Conservation (phyloP, 2,888 invertebrate genomes). For the Acleris holmiana region DNA sequence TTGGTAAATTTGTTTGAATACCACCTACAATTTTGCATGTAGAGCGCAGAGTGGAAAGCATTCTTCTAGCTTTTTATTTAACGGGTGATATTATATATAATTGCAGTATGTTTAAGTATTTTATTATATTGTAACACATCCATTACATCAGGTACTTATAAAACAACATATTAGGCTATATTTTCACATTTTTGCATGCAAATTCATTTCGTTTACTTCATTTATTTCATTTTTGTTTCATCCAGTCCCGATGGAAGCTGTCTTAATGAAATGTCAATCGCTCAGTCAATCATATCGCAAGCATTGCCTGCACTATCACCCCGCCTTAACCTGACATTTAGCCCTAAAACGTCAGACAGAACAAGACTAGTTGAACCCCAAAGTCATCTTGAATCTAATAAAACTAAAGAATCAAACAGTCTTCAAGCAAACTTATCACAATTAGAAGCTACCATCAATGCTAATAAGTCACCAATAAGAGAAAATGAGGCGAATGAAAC, state of each 20-base stretch:
- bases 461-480: conserved; percentile 43
- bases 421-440: conserved; percentile 62
- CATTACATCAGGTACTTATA: conserved; percentile 30
- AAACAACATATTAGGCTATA: background rate
- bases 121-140: conserved; percentile 39
- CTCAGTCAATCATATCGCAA: conserved; percentile 83
- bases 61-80: conserved; percentile 64
- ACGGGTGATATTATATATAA: conserved; percentile 35
- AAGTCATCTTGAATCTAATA: conserved; percentile 67
- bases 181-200: conserved; percentile 45
- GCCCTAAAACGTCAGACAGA: conserved; percentile 76
- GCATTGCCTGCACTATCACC: conserved; percentile 80
- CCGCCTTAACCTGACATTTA: conserved; percentile 72
- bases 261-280: conserved; percentile 80
- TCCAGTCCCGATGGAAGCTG: conserved; percentile 82
- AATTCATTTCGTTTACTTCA: conserved; percentile 46
- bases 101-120: conserved; percentile 39
- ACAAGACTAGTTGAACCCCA: conserved; percentile 73
- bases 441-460: conserved; percentile 60
- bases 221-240: conserved; percentile 54
- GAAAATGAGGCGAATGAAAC: conserved; percentile 52
- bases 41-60: conserved; percentile 63
- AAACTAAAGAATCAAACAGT: conserved; percentile 59
- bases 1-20: conserved; percentile 43
- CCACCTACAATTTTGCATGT: conserved; percentile 48